These are phyloP conservation scores for Rhinichthys klamathensis DNA, from an alignment of 2,113 vertebrate genomes.

Conservation along the genomic window DNA sequence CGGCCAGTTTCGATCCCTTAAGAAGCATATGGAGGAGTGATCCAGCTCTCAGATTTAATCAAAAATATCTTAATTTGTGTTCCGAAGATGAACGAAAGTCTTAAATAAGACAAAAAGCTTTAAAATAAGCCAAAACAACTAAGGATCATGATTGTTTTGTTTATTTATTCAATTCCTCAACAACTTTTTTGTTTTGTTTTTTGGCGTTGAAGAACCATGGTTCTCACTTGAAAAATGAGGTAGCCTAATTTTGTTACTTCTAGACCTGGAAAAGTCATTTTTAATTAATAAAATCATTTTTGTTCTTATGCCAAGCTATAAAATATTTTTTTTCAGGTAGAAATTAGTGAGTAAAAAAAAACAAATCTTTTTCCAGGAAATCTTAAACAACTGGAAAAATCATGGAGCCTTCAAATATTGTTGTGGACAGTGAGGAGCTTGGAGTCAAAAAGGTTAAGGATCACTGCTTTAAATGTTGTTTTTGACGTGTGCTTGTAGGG, in stretches of 20 bases:
- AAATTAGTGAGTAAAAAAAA: not conserved
- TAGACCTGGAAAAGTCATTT: not conserved
- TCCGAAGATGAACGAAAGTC: too few species aligned
- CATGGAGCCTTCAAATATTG: not conserved
- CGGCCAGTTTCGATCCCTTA: too few species aligned
- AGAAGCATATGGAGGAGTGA: too few species aligned
- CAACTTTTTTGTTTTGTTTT: not conserved
- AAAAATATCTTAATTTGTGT: too few species aligned
- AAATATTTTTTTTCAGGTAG: not conserved
- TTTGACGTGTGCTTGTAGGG: constrained; percentile 67
- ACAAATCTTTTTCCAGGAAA: not conserved
- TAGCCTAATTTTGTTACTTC: not conserved
- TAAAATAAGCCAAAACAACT: not conserved
- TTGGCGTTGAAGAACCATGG: not conserved
- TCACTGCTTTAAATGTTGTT: not conserved
- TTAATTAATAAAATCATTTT: not conserved
- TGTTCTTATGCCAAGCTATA: not conserved
- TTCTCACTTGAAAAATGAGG: not conserved
- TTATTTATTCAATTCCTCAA: not conserved
- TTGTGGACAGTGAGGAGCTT: not conserved
- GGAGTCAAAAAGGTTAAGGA: not conserved
- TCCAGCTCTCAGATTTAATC: too few species aligned
- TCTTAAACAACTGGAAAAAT: not conserved
- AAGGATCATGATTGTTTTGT: not conserved
- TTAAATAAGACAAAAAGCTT: not conserved